phyloP scores from a whole-genome alignment of 2,797 vertebrate species.

The Sylvilagus floridanus region DNA sequence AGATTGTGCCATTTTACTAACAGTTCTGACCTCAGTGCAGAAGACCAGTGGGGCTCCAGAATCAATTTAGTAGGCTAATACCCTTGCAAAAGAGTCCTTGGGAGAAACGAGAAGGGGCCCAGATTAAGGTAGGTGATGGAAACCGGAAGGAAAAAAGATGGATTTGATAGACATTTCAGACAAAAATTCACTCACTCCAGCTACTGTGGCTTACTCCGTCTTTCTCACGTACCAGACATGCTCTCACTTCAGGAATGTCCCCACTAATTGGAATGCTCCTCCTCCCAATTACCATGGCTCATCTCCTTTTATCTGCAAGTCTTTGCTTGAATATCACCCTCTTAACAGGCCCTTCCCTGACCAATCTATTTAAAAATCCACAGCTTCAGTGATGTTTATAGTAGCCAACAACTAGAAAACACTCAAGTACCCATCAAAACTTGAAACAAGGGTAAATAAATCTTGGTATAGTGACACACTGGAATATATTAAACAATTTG shows the following conservation, averaged over 20 bases:
- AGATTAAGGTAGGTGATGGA: neutral
- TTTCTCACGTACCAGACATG: neutral
- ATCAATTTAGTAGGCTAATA: neutral
- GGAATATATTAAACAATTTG: neutral
- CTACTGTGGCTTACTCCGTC: neutral
- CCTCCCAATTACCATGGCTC: neutral
- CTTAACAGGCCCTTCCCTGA: neutral
- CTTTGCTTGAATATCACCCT: neutral
- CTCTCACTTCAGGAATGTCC: neutral
- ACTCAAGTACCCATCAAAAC: neutral
- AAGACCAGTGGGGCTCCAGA: neutral
- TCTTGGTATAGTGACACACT: neutral
- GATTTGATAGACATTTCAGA: neutral
- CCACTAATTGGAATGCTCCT: neutral
- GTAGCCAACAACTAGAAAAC: neutral
- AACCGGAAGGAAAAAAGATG: neutral
- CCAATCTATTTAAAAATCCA: neutral
- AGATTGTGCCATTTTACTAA: no score
- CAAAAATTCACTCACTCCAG: neutral
- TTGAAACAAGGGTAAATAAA: neutral
- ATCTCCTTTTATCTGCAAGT: neutral
- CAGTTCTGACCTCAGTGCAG: neutral
- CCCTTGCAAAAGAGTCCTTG: neutral
- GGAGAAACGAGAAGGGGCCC: neutral
- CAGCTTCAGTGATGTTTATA: neutral